phyloP scores from a whole-genome alignment of 37 sponge, comb jelly and placozoan genomes.

The Chondrosia reniformis region DNA sequence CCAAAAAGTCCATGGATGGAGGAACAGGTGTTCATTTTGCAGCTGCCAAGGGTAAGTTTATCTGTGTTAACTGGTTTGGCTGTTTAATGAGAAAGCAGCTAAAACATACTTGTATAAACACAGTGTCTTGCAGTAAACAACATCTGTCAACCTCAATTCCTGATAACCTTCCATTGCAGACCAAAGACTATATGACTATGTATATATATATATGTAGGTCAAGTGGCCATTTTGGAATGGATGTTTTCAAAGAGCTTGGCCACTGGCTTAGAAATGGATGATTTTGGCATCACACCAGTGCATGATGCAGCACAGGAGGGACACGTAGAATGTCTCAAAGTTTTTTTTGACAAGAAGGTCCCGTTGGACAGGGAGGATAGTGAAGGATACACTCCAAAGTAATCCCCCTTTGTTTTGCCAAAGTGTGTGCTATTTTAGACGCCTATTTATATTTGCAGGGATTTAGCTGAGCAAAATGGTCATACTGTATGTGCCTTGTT shows the following conservation, averaged over 20 bases:
- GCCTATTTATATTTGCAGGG: constrained; percentile 21
- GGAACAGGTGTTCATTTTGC: constrained; percentile 94
- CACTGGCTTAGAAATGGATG: constrained; percentile 74
- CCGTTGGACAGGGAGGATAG: constrained; percentile 47
- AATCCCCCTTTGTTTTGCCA: neutral
- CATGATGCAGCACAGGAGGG: constrained; percentile 92
- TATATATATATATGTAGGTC: too few relatives aligned
- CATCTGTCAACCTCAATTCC: too few relatives aligned
- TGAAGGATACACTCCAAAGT: constrained; percentile 76
- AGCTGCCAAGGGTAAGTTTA: constrained; percentile 78
- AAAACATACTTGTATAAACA: too few relatives aligned
- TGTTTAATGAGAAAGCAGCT: too few relatives aligned
- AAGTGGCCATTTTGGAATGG: constrained; percentile 85
- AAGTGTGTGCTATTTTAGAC: neutral
- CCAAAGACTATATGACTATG: too few relatives aligned
- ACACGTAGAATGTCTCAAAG: constrained; percentile 72
- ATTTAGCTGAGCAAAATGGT: constrained; percentile 54
- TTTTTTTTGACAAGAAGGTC: constrained; percentile 62
- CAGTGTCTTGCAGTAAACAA: too few relatives aligned
- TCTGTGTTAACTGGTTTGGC: too few relatives aligned
- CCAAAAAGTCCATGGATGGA: constrained; percentile 69
- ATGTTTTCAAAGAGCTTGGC: constrained; percentile 73
- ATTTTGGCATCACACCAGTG: constrained; percentile 86
- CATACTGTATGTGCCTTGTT: constrained; percentile 48
- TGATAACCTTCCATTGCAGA: too few relatives aligned